phyloP scores from a whole-genome alignment of 2,888 invertebrate genomes.

The Hirudinaria manillensis region DNA sequence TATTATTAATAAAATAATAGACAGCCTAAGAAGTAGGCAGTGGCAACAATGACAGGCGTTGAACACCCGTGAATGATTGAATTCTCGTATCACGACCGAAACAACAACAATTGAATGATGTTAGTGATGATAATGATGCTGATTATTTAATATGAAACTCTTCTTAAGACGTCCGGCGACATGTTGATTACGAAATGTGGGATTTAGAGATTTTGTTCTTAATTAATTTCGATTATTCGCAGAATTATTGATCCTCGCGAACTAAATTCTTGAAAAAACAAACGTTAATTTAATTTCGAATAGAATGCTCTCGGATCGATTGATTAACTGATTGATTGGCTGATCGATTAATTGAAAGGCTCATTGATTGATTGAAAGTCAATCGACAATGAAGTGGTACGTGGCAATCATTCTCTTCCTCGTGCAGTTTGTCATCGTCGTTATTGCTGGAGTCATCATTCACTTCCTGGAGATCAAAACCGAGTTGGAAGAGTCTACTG shows the following conservation, averaged over 20 bases:
- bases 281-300: not conserved
- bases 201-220: no score
- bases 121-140: no score
- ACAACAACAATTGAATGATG: no score
- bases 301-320: not conserved
- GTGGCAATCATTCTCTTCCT: not conserved
- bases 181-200: no score
- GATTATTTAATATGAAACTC: no score
- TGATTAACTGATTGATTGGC: not conserved
- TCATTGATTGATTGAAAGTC: not conserved
- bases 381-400: constrained; percentile 19
- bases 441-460: constrained; percentile 23
- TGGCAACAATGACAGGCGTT: no score
- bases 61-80: no score
- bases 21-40: no score
- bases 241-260: not conserved
- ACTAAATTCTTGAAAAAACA: no score
- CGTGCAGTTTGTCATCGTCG: constrained; percentile 23
- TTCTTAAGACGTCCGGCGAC: no score
- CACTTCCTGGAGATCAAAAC: not conserved
- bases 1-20: no score
- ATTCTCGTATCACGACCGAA: no score
- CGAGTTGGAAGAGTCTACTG: not conserved
- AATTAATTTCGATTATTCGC: not conserved
- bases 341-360: not conserved